Conservation (phyloP, 2,113 vertebrate species). For the Aplodontia rufa region DNA sequence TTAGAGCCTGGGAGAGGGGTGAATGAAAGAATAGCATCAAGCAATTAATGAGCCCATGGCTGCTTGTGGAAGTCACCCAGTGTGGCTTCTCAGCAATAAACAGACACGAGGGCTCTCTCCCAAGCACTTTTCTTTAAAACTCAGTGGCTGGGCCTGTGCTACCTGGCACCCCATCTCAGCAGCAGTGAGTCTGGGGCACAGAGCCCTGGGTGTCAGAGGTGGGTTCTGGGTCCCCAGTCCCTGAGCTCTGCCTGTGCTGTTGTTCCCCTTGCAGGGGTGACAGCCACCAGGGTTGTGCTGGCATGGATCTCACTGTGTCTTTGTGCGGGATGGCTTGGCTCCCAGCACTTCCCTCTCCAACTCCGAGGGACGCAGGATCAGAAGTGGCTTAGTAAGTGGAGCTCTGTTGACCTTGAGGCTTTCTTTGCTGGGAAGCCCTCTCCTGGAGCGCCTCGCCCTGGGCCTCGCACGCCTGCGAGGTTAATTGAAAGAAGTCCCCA, state of each 20-base stretch:
- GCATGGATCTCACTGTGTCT: not conserved
- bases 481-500: conserved; percentile 17
- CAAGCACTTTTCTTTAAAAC: fast-evolving
- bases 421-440: not conserved
- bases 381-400: not conserved
- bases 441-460: fast-evolving
- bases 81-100: too few species aligned
- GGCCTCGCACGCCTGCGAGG: not conserved
- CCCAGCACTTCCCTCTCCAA: too few species aligned
- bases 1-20: not conserved
- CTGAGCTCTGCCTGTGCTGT: too few species aligned
- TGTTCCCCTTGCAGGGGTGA: not conserved
- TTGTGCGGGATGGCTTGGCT: fast-evolving
- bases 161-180: too few species aligned
- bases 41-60: not conserved
- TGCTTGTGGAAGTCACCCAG: not conserved
- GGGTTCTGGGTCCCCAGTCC: not conserved
- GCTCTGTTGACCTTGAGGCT: not conserved
- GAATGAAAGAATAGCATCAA: fast-evolving
- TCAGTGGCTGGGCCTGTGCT: fast-evolving
- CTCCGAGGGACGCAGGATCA: fast-evolving
- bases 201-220: fast-evolving
- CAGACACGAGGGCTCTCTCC: fast-evolving
- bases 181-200: fast-evolving
- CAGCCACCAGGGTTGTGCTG: not conserved